Conservation (phyloP, 2,797 vertebrate genomes). For the Cuculus canorus region DNA sequence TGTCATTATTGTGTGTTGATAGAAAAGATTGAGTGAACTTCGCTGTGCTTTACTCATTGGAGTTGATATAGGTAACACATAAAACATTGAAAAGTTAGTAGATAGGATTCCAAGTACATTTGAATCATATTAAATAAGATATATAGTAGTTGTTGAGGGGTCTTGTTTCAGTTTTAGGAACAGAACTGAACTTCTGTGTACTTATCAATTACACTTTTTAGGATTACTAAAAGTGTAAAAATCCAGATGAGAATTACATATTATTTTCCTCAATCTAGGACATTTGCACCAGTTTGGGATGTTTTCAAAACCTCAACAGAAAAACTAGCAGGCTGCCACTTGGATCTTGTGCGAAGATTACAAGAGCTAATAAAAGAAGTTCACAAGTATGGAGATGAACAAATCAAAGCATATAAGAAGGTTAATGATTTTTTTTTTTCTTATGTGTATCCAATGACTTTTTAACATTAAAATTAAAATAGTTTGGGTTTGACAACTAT, state of each 20-base stretch:
- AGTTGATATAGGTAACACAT: neutral
- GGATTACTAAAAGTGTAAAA: neutral
- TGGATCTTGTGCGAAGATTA: constrained; percentile 93
- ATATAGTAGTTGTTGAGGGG: neutral
- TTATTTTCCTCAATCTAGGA: neutral
- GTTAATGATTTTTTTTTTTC: constrained; percentile 66
- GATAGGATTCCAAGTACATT: neutral
- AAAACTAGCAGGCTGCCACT: constrained; percentile 92
- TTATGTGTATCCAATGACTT: neutral
- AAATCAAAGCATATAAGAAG: constrained; percentile 97
- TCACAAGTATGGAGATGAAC: constrained; percentile 97
- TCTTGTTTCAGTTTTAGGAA: neutral
- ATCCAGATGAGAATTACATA: neutral
- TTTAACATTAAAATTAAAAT: neutral
- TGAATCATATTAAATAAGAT: neutral
- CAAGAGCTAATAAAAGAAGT: constrained; percentile 98
- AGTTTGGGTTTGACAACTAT: neutral
- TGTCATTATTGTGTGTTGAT: neutral
- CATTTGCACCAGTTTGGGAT: constrained; percentile 94
- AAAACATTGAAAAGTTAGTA: neutral
- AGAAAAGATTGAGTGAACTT: neutral
- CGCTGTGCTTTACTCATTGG: neutral
- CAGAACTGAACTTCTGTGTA: neutral
- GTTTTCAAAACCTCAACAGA: constrained; percentile 96
- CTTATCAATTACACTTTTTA: neutral